These are phyloP conservation scores for Elysia crispata DNA, from an alignment of 2,888 invertebrate species.

Conservation along the genomic window DNA sequence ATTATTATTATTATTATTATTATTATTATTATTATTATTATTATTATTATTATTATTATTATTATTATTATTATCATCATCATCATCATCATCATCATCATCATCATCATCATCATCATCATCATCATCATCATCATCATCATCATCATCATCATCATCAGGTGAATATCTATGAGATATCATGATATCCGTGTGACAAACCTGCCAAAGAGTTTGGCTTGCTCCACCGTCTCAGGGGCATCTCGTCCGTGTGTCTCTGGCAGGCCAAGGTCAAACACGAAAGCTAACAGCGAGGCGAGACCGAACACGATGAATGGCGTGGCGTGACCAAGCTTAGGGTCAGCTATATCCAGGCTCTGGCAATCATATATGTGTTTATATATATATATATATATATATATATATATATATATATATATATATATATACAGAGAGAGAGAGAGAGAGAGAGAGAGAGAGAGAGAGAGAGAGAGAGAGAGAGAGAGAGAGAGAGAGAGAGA, in stretches of 20 bases:
- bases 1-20: too few relatives aligned
- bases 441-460: too few relatives aligned
- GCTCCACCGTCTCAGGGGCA: not conserved
- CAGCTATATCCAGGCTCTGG: not conserved
- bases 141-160: not conserved
- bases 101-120: not conserved
- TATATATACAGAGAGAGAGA: too few relatives aligned
- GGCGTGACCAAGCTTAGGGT: not conserved
- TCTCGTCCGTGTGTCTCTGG: not conserved
- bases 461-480: too few relatives aligned
- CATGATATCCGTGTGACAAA: not conserved
- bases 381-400: too few relatives aligned
- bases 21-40: too few relatives aligned
- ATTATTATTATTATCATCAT: conserved; percentile 19
- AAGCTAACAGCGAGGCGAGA: not conserved
- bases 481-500: too few relatives aligned
- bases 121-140: not conserved
- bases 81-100: conserved; percentile 22
- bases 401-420: too few relatives aligned
- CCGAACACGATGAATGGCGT: conserved; percentile 3
- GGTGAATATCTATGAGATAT: too few relatives aligned
- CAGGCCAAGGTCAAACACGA: not conserved
- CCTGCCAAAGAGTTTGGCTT: not conserved
- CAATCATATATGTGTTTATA: not conserved
- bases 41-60: too few relatives aligned